A percentile compares a stretch with the other conserved stretches of the same genome.
Conservation (phyloP, 1,140 invertebrate genomes). For the Lucilia sericata region DNA sequence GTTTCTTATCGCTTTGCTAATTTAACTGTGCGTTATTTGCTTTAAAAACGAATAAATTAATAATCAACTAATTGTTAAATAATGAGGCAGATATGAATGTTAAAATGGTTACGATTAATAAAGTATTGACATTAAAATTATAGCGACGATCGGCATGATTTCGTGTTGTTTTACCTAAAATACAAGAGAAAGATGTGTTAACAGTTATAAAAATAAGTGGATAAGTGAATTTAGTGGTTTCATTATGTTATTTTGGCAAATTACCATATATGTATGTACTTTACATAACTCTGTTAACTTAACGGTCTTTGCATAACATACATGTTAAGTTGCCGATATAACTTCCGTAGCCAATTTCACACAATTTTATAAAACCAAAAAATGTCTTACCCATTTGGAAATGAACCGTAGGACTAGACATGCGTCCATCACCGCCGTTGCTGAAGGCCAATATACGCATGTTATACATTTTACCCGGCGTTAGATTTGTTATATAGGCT, state of each 20-base stretch:
- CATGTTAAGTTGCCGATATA: too few species aligned
- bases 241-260: too few species aligned
- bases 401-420: conserved; percentile 90
- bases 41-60: background rate
- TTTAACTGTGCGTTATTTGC: conserved; percentile 15
- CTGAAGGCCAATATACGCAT: conserved; percentile 93
- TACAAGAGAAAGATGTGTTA: background rate
- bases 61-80: conserved; percentile 29
- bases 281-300: too few species aligned
- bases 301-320: too few species aligned
- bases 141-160: conserved; percentile 59
- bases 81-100: conserved; percentile 57
- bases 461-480: conserved; percentile 88
- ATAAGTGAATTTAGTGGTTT: too few species aligned
- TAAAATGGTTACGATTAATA: conserved; percentile 56
- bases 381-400: conserved; percentile 83
- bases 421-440: conserved; percentile 93
- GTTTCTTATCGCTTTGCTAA: background rate
- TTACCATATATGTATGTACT: too few species aligned
- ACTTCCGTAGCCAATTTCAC: too few species aligned
- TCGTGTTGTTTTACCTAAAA: conserved; percentile 75
- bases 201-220: background rate
- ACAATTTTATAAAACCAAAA: background rate
- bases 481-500: conserved; percentile 81
- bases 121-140: conserved; percentile 58